phyloP scores from a whole-genome alignment of 2,113 vertebrate species.

The Ageneiosus marmoratus region DNA sequence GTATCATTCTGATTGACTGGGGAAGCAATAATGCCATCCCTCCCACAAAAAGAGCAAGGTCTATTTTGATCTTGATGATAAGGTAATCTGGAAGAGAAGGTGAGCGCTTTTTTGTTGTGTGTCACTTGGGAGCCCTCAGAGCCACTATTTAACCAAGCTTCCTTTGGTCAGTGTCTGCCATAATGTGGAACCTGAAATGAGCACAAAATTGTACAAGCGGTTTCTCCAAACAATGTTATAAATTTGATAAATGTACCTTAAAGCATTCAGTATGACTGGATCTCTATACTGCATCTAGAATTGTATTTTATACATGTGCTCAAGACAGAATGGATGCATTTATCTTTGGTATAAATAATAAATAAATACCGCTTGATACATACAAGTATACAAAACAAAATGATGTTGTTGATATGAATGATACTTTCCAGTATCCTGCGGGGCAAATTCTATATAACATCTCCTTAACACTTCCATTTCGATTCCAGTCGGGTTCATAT shows the following conservation, averaged over 20 bases:
- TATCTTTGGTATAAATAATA: background rate
- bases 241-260: background rate
- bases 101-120: background rate
- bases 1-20: background rate
- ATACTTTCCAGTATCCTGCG: background rate
- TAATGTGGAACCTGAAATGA: background rate
- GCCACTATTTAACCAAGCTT: background rate
- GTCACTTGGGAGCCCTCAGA: background rate
- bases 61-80: background rate
- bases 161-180: background rate
- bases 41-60: background rate
- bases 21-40: background rate
- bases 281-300: background rate
- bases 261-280: background rate
- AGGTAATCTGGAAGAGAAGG: background rate
- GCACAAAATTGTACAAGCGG: background rate
- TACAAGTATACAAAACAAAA: background rate
- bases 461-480: background rate
- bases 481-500: background rate
- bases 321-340: background rate
- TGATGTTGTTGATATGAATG: background rate
- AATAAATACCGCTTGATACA: background rate
- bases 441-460: background rate
- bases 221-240: background rate
- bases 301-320: background rate